phyloP scores from a whole-genome alignment of 2,797 vertebrate genomes.

The Falco peregrinus region DNA sequence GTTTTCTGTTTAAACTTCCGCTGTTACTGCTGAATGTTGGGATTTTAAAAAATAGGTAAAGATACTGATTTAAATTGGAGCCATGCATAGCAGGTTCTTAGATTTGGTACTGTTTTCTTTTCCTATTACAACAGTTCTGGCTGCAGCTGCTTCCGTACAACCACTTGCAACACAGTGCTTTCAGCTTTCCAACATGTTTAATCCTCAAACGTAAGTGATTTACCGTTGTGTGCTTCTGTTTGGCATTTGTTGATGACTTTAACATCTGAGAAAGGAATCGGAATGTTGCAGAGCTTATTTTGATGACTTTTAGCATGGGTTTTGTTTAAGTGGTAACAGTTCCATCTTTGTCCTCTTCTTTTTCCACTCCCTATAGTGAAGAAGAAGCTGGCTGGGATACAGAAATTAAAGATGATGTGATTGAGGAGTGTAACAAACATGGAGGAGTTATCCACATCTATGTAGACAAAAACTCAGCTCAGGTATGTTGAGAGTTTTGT shows the following conservation, averaged over 20 bases:
- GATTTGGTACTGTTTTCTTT: not conserved
- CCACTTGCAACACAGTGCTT: slow-evolving; percentile 96
- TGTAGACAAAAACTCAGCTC: slow-evolving; percentile 94
- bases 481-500: slow-evolving; percentile 77
- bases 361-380: slow-evolving; percentile 79
- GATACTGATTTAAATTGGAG: not conserved
- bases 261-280: not conserved
- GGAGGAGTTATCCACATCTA: slow-evolving; percentile 97
- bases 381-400: slow-evolving; percentile 91
- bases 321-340: not conserved
- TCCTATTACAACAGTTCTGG: slow-evolving; percentile 61
- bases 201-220: slow-evolving; percentile 91
- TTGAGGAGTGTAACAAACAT: slow-evolving; percentile 98
- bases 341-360: not conserved
- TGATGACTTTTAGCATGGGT: not conserved
- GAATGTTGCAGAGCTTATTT: not conserved
- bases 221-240: not conserved
- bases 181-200: slow-evolving; percentile 98
- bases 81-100: not conserved
- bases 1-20: not conserved
- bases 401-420: slow-evolving; percentile 96
- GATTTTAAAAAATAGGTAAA: not conserved
- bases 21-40: not conserved
- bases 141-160: slow-evolving; percentile 87
- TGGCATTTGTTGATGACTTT: not conserved